These are phyloP conservation scores for Tenthredo amoena DNA, from an alignment of 2,888 invertebrate species.

Conservation along the genomic window DNA sequence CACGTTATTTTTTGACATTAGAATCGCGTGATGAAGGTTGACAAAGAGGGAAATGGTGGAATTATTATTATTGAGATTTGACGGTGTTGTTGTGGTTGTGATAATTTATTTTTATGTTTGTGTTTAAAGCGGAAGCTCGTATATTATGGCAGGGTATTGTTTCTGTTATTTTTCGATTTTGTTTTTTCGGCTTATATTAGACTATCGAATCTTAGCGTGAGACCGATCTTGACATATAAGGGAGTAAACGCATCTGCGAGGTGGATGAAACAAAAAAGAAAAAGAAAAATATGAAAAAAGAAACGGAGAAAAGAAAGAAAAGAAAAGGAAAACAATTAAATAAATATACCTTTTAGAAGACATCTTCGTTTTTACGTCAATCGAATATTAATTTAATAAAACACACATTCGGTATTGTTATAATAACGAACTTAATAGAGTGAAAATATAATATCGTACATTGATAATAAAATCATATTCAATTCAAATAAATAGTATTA, in stretches of 20 bases:
- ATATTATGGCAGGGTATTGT: not conserved
- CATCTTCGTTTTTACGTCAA: constrained; percentile 73
- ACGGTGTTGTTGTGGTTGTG: not conserved
- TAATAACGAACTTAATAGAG: constrained; percentile 65
- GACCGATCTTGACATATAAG: not conserved
- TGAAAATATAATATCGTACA: constrained; percentile 61
- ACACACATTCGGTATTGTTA: constrained; percentile 65
- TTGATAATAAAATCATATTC: constrained; percentile 67
- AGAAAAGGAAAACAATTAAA: constrained; percentile 60
- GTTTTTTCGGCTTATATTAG: not conserved
- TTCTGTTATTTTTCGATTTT: not conserved
- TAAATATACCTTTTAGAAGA: constrained; percentile 77
- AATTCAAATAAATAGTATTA: constrained; percentile 64
- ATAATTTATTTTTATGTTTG: not conserved
- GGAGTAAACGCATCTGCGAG: not conserved
- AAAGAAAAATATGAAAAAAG: not conserved
- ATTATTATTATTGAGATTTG: not conserved
- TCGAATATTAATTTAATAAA: constrained; percentile 64
- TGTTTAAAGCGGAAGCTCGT: not conserved
- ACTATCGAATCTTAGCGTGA: not conserved
- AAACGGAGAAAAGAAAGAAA: not conserved
- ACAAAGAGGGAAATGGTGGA: not conserved
- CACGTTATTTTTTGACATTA: not conserved
- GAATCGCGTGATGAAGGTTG: not conserved
- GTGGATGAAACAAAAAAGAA: not conserved